phyloP scores from a whole-genome alignment of 2,888 invertebrate species.

The Diaperis boleti region DNA sequence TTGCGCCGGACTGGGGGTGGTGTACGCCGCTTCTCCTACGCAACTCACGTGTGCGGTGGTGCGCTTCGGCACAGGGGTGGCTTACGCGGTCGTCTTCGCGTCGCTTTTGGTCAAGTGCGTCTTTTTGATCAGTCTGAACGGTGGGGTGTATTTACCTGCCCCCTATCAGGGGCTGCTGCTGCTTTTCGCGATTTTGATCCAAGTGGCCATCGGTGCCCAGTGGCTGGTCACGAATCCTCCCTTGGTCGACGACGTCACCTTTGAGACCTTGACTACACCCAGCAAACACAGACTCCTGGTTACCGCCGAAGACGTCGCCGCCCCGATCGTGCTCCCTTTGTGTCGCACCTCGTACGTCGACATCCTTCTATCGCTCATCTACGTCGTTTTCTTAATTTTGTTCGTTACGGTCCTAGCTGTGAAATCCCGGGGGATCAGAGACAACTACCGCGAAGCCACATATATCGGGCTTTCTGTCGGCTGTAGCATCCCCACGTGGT shows the following conservation, averaged over 20 bases:
- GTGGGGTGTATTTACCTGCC: conserved; percentile 91
- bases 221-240: conserved; percentile 89
- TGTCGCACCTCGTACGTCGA: conserved; percentile 79
- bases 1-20: conserved; percentile 83
- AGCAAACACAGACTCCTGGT: conserved; percentile 62
- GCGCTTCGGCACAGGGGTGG: conserved; percentile 84
- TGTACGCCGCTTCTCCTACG: conserved; percentile 83
- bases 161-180: conserved; percentile 91
- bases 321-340: conserved; percentile 62
- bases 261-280: conserved; percentile 58
- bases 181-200: conserved; percentile 91
- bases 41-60: conserved; percentile 85
- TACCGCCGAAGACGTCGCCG: conserved; percentile 60
- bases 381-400: conserved; percentile 87
- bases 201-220: conserved; percentile 86
- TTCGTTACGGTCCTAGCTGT: conserved; percentile 88
- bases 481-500: conserved; percentile 88
- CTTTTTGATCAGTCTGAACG: conserved; percentile 90
- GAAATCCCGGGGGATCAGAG: conserved; percentile 88
- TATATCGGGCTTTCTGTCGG: conserved; percentile 92
- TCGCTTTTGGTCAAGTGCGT: conserved; percentile 94
- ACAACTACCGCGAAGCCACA: conserved; percentile 93
- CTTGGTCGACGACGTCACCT: conserved; percentile 67
- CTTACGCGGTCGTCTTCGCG: conserved; percentile 89
- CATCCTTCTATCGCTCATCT: conserved; percentile 81